A percentile compares a stretch with the other conserved stretches of the same genome.
phyloP scores from a whole-genome alignment of 2,888 invertebrate species.

The Argyresthia goedartella region DNA sequence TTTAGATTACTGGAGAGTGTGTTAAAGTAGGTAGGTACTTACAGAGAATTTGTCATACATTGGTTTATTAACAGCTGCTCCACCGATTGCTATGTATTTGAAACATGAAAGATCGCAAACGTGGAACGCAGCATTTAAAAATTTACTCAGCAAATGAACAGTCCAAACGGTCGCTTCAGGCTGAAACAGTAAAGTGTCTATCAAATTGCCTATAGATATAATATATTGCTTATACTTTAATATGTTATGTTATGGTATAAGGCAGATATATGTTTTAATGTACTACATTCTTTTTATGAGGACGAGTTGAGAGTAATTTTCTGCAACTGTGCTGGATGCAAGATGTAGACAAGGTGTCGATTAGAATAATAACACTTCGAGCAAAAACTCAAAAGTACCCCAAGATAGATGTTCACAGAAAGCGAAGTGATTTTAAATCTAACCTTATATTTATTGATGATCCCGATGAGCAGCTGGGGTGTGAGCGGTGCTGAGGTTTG shows the following conservation, averaged over 20 bases:
- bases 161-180: constrained; percentile 35
- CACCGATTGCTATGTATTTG: constrained; percentile 34
- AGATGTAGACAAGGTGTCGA: no score
- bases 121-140: constrained; percentile 30
- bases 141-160: constrained; percentile 34
- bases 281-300: no score
- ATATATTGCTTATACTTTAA: no score
- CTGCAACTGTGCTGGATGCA: no score
- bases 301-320: no score
- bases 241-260: no score
- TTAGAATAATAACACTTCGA: no score
- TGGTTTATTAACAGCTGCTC: constrained; percentile 31
- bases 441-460: constrained; percentile 35
- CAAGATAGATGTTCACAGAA: not conserved
- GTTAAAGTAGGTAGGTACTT: no score
- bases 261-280: no score
- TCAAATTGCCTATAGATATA: no score
- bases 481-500: constrained; percentile 26
- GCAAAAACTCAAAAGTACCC: not conserved
- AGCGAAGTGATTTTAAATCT: not conserved
- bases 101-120: constrained; percentile 40
- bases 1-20: no score
- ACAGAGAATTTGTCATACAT: constrained; percentile 33
- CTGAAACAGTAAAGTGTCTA: constrained; percentile 30
- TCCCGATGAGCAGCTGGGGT: constrained; percentile 20